These are phyloP conservation scores for Nyctereutes procyonoides DNA, from an alignment of 2,113 vertebrate species.

Conservation along the genomic window DNA sequence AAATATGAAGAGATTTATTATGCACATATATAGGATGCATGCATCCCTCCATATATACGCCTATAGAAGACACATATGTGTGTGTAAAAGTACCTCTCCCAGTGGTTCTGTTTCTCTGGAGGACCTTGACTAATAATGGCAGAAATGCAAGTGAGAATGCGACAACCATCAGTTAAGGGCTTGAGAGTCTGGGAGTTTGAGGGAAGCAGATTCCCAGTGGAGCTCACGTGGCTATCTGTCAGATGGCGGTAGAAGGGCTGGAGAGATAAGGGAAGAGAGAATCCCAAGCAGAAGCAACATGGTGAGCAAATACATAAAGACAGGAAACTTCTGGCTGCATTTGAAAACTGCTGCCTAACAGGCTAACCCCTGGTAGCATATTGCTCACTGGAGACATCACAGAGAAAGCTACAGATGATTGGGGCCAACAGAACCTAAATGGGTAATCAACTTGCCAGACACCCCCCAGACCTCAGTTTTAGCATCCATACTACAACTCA, in stretches of 20 bases:
- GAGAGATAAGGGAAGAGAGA: neutral
- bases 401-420: neutral
- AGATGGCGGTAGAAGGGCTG: neutral
- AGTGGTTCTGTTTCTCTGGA: neutral
- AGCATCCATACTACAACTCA: neutral
- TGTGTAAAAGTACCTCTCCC: neutral
- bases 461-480: neutral
- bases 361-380: neutral
- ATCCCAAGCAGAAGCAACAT: neutral
- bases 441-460: neutral
- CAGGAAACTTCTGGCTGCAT: neutral
- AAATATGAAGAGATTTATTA: neutral
- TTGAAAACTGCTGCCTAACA: neutral
- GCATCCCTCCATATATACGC: too few species aligned
- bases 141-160: neutral
- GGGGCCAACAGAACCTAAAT: neutral
- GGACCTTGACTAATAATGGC: neutral
- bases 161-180: neutral
- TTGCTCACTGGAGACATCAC: neutral
- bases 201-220: neutral
- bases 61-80: neutral
- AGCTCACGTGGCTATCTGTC: neutral
- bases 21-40: neutral
- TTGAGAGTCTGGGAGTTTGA: neutral
- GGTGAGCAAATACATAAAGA: neutral